Base-by-base conservation (phyloP, 2,888 invertebrate species). In the Heliconius erato region DNA sequence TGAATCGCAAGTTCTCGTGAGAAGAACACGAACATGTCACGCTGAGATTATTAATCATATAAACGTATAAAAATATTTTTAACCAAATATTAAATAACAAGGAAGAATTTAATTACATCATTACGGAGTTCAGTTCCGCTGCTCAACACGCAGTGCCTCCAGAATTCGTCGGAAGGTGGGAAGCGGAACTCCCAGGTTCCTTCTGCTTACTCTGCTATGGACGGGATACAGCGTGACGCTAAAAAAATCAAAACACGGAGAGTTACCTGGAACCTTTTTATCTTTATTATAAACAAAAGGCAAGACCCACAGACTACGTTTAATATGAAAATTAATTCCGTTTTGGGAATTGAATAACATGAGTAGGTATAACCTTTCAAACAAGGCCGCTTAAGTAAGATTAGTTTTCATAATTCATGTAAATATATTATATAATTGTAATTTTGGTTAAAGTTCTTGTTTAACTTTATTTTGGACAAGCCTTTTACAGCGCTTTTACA, bases 1-100 rank as follows among this genome's bases (percentile, higher is more conserved):
- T 93, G 92, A 90, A 90, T 93, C 88, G 93, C 92, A 92, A 93
- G 92, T 94, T 92, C 91, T 91, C 92, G 92, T 92, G 92, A 91
- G 94, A 94, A 94, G 94, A 93, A 94, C 92, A 93, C 91, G 91
- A 90, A 91, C 92, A 91, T 90, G 88, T 86, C 88, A 88, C 88
- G 86, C 89, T 85, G 87, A 87, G 91, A 93, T 93, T 93, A 94
- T 94, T 94, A 95, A 95, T 94, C 93, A 94, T 91, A 90, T 89
- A 88, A 88, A 92, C 93, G 92, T 92, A 92, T 89, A 89, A 90
- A 92, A 94, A 93, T 93, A 94, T 94, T 89, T 91, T 90, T 91
- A 54, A 9, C 9, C 7, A 54, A 54, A 54, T 6, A 11, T 19
- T 54, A 54, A 5, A 54, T 19, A 54, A 63, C 63, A 59, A 59